These are phyloP conservation scores for Bergia puertoricense DNA, from an alignment of 92 coral and sea anemone species.

Conservation along the genomic window DNA sequence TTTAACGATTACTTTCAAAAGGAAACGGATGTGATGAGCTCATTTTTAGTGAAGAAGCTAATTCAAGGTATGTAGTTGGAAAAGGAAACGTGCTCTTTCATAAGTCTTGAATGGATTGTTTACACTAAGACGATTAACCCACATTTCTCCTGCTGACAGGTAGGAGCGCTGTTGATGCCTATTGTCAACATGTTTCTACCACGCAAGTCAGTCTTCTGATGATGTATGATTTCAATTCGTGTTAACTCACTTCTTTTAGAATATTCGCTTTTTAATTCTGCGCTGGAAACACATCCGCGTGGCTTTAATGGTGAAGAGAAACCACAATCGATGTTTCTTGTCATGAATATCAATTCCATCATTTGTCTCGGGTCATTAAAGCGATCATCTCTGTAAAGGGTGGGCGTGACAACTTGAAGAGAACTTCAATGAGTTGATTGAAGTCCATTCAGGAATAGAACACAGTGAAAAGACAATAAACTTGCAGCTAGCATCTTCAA, in stretches of 20 bases:
- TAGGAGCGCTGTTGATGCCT: not conserved
- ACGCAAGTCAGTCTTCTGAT: not conserved
- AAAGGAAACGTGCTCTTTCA: constrained; percentile 38
- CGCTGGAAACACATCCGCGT: not conserved
- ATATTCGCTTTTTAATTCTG: not conserved
- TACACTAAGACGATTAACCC: constrained; percentile 23
- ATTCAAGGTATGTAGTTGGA: constrained; percentile 3
- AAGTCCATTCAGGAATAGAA: constrained; percentile 8
- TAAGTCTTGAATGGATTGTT: constrained; percentile 40
- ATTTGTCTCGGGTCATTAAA: constrained; percentile 3
- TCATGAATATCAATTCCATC: not conserved
- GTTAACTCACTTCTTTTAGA: not conserved
- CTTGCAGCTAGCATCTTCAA: not conserved
- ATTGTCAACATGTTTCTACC: constrained; percentile 12
- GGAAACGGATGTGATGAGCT: constrained; percentile 17
- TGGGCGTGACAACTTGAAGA: constrained; percentile 17
- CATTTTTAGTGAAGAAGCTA: not conserved
- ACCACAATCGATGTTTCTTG: not conserved
- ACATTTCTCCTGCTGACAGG: constrained; percentile 9
- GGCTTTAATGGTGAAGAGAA: not conserved
- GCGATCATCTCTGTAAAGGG: constrained; percentile 13
- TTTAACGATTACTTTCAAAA: not conserved
- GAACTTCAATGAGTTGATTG: constrained; percentile 6
- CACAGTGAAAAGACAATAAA: not conserved
- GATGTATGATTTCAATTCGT: not conserved